Base-by-base conservation (phyloP, 2,888 invertebrate genomes). In the Cataglyphis cursor region DNA sequence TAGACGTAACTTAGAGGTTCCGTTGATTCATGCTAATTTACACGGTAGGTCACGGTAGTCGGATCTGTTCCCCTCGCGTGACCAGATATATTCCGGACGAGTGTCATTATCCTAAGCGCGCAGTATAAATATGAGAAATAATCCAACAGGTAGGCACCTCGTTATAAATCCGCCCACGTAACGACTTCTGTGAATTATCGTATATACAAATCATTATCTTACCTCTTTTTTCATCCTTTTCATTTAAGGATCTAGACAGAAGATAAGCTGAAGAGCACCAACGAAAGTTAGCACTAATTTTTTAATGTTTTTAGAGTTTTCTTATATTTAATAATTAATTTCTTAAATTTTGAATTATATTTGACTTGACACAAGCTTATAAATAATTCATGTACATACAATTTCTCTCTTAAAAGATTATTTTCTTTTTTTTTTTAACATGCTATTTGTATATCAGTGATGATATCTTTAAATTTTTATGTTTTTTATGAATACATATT, bases 111-210 rank as follows among this genome's bases (percentile, higher is more conserved):
- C 38, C 51, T 62, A 66, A 66, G 28, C 59, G 12, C 21, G 10
- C 51, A n/a, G 18, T 44, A 12, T 31, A 48, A 64, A 81, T 65
- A 44, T 78, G 65, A 80, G 61, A 81, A 74, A 80, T 80, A 21
- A 62, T 85, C 84, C 85, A 85, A 85, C 85, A 85, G 85, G 84
- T 85, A 80, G 85, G 70, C 57, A 72, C 21, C 51, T 21, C 35
- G 28, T 64, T 65, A 81, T 81, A 78, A 65, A 65, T 61, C 41
- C 35, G 44, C 12, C 38, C 48, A 61, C 61, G 9, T 75, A 80
- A 51, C 28, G 78, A 81, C 28, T 78, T 81, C 18, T 21, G 48
- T 48, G 8, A 75, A 12, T 35, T 57, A 8, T 38, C 9, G 2
- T 51, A 64, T 51, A 65, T 12, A 51, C 48, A 48, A 48, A n/a